A percentile compares a stretch with the other conserved stretches of the same genome.
These are phyloP conservation scores for Lasius platythorax DNA, from an alignment of 2,888 invertebrate genomes.

Conservation along the genomic window DNA sequence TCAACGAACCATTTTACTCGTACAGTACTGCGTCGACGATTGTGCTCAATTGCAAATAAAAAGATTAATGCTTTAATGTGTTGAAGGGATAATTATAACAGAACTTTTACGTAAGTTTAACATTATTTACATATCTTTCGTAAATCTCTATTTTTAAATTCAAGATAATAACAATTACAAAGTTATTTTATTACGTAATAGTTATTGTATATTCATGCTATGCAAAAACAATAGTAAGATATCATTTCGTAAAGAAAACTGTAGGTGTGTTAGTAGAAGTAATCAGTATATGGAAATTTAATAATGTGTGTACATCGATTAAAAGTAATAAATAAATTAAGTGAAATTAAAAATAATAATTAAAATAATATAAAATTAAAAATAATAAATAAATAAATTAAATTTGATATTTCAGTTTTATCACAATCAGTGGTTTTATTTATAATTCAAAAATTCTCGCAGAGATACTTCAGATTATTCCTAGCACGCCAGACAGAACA, in stretches of 20 bases:
- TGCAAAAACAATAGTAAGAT: background rate
- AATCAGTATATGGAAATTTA: background rate
- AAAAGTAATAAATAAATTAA: background rate
- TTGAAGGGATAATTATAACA: background rate
- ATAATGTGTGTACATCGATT: background rate
- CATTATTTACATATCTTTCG: background rate
- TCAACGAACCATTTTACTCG: background rate
- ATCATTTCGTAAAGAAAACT: background rate
- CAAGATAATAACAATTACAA: background rate
- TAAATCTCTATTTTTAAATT: background rate
- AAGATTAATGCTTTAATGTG: background rate
- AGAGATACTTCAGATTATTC: slow-evolving; percentile 32
- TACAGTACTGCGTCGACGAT: background rate
- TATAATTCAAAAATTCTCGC: background rate
- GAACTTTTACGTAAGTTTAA: background rate
- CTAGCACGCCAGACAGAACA: slow-evolving; percentile 36
- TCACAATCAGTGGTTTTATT: background rate
- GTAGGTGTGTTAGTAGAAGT: background rate
- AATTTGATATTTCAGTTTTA: background rate
- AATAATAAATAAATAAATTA: background rate
- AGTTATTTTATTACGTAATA: background rate
- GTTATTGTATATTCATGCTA: background rate
- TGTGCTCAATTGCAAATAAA: background rate
- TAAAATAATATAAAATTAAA: background rate
- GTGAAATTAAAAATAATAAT: background rate